Evolutionary conservation across 2,888 invertebrate genomes (phyloP).

Genomic region (Esperia sulphurella): DNA sequence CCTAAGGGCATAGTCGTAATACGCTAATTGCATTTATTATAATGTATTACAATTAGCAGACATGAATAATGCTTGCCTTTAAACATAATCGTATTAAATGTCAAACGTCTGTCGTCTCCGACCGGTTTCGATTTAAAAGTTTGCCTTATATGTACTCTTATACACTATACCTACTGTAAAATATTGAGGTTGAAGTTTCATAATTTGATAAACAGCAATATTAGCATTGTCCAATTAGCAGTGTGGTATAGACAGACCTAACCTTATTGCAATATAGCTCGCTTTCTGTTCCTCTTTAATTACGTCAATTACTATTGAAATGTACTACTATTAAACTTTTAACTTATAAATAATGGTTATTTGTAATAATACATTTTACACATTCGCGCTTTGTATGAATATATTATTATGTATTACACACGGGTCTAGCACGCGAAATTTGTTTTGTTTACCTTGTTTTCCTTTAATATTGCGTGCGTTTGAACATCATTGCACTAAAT

Average conservation of each 20-base stretch:
- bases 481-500: no score
- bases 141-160: not conserved
- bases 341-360: no score
- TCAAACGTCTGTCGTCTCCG: constrained; percentile 29
- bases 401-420: no score
- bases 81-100: constrained; percentile 37
- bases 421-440: no score
- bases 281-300: not conserved
- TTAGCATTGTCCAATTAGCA: constrained; percentile 27
- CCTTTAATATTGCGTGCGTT: no score
- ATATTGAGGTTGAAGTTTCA: not conserved
- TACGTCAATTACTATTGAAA: no score
- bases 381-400: no score
- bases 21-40: constrained; percentile 49
- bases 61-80: constrained; percentile 32
- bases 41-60: constrained; percentile 35
- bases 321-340: no score
- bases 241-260: constrained; percentile 24
- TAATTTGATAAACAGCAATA: constrained; percentile 17
- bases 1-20: constrained; percentile 31
- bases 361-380: no score
- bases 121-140: constrained; percentile 17
- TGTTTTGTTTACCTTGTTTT: no score
- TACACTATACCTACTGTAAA: no score
- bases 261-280: constrained; percentile 36